Percentiles rank a stretch among this genome's conserved stretches.
Evolutionary conservation across 2,888 invertebrate genomes (phyloP).

Genomic region (Zaprionus obscuricornis): DNA sequence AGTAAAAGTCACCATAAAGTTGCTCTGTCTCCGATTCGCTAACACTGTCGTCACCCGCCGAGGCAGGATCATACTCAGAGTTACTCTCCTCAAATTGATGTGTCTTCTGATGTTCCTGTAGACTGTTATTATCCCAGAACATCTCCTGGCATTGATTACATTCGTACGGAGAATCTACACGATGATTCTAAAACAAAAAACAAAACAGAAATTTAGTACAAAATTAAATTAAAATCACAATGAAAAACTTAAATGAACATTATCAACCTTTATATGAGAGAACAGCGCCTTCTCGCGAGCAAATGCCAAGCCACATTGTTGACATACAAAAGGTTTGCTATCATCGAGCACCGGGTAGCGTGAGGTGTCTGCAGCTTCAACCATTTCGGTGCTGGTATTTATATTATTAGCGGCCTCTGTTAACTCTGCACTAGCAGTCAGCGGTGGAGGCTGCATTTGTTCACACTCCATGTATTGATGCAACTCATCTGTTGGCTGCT

Average conservation of each 20-base stretch:
- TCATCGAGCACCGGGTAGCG: constrained; percentile 87
- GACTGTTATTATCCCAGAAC: constrained; percentile 88
- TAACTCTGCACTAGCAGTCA: constrained; percentile 14
- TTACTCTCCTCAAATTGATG: constrained; percentile 85
- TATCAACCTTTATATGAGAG: constrained; percentile 89
- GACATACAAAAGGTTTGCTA: constrained; percentile 91
- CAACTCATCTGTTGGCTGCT: constrained; percentile 27
- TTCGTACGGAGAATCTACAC: constrained; percentile 91
- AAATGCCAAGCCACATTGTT: constrained; percentile 90
- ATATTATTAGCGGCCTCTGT: constrained; percentile 6
- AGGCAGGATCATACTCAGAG: constrained; percentile 83
- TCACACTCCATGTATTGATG: constrained; percentile 47
- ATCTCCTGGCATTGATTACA: constrained; percentile 92
- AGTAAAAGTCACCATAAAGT: constrained; percentile 86
- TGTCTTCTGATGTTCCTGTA: constrained; percentile 86
- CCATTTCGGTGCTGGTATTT: constrained; percentile 13
- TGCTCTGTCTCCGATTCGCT: constrained; percentile 85
- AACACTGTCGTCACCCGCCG: constrained; percentile 83
- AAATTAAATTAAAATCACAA: neutral
- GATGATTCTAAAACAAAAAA: constrained; percentile 86
- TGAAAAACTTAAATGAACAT: no score
- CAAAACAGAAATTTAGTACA: neutral
- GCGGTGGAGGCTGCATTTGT: constrained; percentile 39
- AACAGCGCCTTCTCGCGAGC: constrained; percentile 92
- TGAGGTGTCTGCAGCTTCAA: constrained; percentile 18